Evolutionary conservation across 1,140 invertebrate species (phyloP), one percentile per base, ranked within the genome.

Genomic region (Drosophila obscura): DNA sequence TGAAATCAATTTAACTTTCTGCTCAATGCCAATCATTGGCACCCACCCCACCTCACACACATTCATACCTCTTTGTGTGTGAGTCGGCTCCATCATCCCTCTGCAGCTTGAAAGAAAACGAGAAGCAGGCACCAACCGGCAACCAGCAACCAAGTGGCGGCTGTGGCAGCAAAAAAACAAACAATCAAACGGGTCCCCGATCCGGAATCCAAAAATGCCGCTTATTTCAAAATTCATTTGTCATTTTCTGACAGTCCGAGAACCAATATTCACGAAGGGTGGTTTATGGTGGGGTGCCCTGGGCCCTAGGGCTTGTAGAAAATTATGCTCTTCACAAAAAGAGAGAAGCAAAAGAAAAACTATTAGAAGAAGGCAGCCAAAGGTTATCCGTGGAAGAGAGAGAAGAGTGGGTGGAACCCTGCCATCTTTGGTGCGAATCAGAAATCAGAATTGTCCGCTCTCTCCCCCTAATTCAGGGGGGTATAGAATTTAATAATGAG

Each of bases 1-100:
- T 82, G 82, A 85, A 87, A 87, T 82, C 82, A 87, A 87, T 85
- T 85, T 85, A 87, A 87, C 82, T 85, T 85, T 85, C 82, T 87
- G 82, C 69, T 85, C 78, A 85, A 87, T 76, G 82, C 74, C 82
- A 85, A 85, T 85, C 82, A 85, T 85, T 87, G 82, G 73, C 82
- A 87, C 82, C 53, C 53, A 58, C 66, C 77, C 72, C 65, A 59
- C 52, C 49, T 45, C 22, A 73, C 67, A 50, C 48, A 63, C 58
- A 60, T 50, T 0, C 35, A 39, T 19, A 19, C 1, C 46, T 31
- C 55, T 15, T 0, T 13, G 4, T 39, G 9, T 39, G 35, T 11
- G 35, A 4, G 4, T 11, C 22, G 55, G 43, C 63, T 53, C 44
- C 28, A 48, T 68, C 53, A 65, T 82, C 63, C 59, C 63, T 55